Evolutionary conservation across 2,888 invertebrate species (phyloP), one percentile per base, ranked within the genome.

Genomic region (Drosophila ochracea): DNA sequence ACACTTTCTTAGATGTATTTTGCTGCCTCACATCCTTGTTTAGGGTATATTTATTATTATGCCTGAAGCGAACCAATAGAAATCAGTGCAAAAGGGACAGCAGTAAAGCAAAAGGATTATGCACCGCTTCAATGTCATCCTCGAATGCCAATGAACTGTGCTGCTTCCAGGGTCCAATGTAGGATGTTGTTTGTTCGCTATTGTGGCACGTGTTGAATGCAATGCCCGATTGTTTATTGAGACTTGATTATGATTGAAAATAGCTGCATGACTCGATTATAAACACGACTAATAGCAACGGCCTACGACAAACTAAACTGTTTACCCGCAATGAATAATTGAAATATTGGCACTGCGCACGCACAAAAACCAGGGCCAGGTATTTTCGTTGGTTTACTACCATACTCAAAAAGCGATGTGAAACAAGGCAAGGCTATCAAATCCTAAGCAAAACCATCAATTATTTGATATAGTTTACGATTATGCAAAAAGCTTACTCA

Each of bases 301-400:
- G 79, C 70, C 79, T 59, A 79, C 47, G 13, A 47, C 7, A 7
- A 47, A 47, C 21, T 9, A 47, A 47, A 13, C 19, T n/a, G 35
- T 43, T 35, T 60, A 59, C 69, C 37, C 59, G 78, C 33, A 61
- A 37, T 76, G 72, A 64, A 76, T 78, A 78, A 76, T 67, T 76
- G 61, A 78, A 76, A 53, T 74, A 70, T 49, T 66, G 41, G 43
- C 52, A 74, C 37, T 33, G 66, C n/a, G 47, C 54, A 76, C 62
- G 76, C 76, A 76, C 62, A 62, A 52, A 52, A 37, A 37, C 28
- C 76, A 80, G 76, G 78, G 78, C 53, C 68, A 80, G 49, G 33
- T 30, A 43, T 50, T 43, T 58, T 65, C 19, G 64, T 37, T 47
- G 30, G 16, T 21, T 67, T 49, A 74, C 68, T 30, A 13, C 62